Evolutionary conservation across 2,113 vertebrate genomes (phyloP).

Genomic region (Xenus cinereus): DNA sequence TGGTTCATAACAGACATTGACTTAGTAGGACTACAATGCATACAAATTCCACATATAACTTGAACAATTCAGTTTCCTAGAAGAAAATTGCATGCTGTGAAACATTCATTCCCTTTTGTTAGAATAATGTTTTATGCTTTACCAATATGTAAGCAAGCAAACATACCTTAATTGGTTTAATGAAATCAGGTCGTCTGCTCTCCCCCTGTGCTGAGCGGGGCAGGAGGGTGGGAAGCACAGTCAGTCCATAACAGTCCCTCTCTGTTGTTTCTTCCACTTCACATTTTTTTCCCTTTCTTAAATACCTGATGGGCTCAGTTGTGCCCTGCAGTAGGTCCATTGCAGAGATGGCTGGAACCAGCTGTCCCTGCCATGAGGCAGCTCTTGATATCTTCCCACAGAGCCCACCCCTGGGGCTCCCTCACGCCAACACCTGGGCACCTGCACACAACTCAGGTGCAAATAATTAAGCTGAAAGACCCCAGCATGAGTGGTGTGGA

Average conservation of each 20-base stretch:
- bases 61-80: neutral
- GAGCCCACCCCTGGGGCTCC: neutral
- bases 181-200: neutral
- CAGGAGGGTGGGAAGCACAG: too few species aligned
- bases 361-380: accelerated
- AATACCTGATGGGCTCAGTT: neutral
- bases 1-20: neutral
- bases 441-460: too few species aligned
- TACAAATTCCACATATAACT: neutral
- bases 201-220: accelerated
- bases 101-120: neutral
- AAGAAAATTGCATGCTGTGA: neutral
- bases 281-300: neutral
- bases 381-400: neutral
- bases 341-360: neutral
- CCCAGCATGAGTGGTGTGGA: neutral
- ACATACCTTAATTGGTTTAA: neutral
- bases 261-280: neutral
- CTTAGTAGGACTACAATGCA: neutral
- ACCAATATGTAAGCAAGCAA: neutral
- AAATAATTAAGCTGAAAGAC: neutral
- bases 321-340: neutral
- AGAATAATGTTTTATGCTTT: neutral
- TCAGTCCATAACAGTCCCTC: neutral
- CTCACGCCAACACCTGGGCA: accelerated